A percentile compares a stretch with the other conserved stretches of the same genome.
Conservation (phyloP, 2,888 invertebrate species). For the Hirtodrosophila duncani region DNA sequence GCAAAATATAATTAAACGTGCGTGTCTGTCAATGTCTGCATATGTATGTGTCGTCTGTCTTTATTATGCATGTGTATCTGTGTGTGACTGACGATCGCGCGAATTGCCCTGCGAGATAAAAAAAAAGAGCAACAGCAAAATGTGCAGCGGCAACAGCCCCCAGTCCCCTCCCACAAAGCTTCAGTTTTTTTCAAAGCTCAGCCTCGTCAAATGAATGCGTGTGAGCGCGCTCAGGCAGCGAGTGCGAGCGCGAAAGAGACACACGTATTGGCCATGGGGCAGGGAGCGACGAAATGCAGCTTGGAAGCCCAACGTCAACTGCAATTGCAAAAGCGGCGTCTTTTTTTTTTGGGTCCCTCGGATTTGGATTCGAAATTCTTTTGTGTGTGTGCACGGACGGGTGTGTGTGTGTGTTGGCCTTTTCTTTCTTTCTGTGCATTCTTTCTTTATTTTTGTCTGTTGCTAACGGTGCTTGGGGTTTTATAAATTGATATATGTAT, state of each 20-base stretch:
- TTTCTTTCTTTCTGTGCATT: constrained; percentile 14
- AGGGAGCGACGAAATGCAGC: no score
- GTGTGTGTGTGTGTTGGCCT: no score
- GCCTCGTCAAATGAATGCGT: constrained; percentile 18
- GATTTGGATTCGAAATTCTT: no score
- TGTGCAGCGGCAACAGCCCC: constrained; percentile 5
- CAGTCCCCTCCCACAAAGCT: no score
- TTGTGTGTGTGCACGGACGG: no score
- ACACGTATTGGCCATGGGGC: background rate
- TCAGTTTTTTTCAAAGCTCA: constrained; percentile 31
- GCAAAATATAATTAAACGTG: constrained; percentile 61
- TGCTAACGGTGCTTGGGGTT: constrained; percentile 61
- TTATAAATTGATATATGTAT: constrained; percentile 45
- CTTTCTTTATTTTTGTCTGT: constrained; percentile 42
- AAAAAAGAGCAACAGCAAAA: constrained; percentile 19
- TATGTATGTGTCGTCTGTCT: no score
- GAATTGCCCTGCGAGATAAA: no score
- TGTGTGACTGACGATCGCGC: constrained; percentile 30
- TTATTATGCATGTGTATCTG: background rate
- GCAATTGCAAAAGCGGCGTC: constrained; percentile 39
- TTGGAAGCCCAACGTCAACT: constrained; percentile 36
- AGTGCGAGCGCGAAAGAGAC: background rate
- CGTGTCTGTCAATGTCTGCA: constrained; percentile 39
- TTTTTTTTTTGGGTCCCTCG: constrained; percentile 15
- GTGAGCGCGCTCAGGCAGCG: constrained; percentile 21